phyloP scores from a whole-genome alignment of 2,888 invertebrate species.

The Oligia strigilis region DNA sequence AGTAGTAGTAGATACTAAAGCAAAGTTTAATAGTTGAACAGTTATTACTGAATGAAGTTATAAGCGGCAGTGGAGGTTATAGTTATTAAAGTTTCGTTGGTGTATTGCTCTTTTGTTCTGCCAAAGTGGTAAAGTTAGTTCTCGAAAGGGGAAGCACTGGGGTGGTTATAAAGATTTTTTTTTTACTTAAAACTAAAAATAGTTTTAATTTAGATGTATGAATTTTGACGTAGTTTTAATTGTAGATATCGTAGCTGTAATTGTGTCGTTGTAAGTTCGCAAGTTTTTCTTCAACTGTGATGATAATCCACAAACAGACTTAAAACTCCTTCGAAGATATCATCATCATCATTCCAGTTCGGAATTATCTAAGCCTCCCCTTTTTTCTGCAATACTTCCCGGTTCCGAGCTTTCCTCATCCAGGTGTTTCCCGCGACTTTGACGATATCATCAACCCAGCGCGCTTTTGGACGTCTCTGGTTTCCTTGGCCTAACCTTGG shows the following conservation, averaged over 20 bases:
- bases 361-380: too few relatives aligned
- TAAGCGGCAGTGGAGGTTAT: constrained; percentile 28
- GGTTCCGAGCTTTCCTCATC: too few relatives aligned
- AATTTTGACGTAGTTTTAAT: not conserved
- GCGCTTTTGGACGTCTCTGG: too few relatives aligned
- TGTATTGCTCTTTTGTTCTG: constrained; percentile 48
- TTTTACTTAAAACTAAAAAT: not conserved
- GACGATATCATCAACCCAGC: too few relatives aligned
- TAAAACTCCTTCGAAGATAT: too few relatives aligned
- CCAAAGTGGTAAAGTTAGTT: constrained; percentile 25
- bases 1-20: constrained; percentile 25
- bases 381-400: too few relatives aligned
- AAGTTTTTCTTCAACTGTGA: not conserved
- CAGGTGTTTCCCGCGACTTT: too few relatives aligned
- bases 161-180: not conserved
- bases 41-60: constrained; percentile 45
- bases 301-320: not conserved
- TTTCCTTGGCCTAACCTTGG: too few relatives aligned
- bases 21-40: constrained; percentile 41
- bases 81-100: constrained; percentile 49
- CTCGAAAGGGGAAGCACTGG: not conserved
- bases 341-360: too few relatives aligned
- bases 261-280: not conserved
- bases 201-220: not conserved
- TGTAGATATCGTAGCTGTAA: too few relatives aligned